phyloP scores from a whole-genome alignment of 2,113 vertebrate genomes.

The Catharus fuscescens region DNA sequence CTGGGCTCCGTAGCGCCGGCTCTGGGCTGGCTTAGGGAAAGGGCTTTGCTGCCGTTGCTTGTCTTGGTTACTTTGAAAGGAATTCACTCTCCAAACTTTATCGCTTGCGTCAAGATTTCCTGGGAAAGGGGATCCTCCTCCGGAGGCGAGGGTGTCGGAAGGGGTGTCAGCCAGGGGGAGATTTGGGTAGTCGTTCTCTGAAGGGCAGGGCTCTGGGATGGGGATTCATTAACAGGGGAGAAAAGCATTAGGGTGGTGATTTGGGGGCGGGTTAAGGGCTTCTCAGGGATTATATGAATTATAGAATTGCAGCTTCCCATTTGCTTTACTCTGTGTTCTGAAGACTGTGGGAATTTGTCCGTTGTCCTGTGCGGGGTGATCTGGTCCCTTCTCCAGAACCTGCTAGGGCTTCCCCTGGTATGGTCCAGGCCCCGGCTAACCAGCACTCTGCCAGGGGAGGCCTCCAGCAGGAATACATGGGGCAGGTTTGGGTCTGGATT shows the following conservation, averaged over 20 bases:
- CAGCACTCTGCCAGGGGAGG: background rate
- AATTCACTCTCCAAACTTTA: constrained; percentile 76
- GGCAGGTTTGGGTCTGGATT: constrained; percentile 66
- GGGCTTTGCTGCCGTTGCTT: constrained; percentile 58
- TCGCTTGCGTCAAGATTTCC: constrained; percentile 32
- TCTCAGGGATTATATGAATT: constrained; percentile 82
- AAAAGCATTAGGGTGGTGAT: constrained; percentile 66
- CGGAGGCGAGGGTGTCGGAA: background rate
- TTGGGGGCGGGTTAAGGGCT: constrained; percentile 74
- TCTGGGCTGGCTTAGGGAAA: constrained; percentile 45
- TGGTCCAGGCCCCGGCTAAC: background rate
- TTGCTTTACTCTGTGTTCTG: constrained; percentile 63
- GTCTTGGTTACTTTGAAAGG: constrained; percentile 69
- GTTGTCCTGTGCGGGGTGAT: constrained; percentile 22
- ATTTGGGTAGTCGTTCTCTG: background rate
- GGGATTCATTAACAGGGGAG: constrained; percentile 27
- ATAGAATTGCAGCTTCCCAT: constrained; percentile 75
- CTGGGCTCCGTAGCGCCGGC: constrained; percentile 33
- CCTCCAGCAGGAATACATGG: background rate
- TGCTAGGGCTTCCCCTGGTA: background rate
- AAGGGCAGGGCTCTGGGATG: constrained; percentile 40
- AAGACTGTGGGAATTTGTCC: constrained; percentile 47
- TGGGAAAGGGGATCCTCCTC: constrained; percentile 42
- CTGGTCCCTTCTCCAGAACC: constrained; percentile 59
- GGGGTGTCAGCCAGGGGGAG: constrained; percentile 17